Percentiles rank a stretch among this genome's conserved stretches.
Evolutionary conservation across 2,113 vertebrate genomes (phyloP).

Genomic region (Crotalus horridus): DNA sequence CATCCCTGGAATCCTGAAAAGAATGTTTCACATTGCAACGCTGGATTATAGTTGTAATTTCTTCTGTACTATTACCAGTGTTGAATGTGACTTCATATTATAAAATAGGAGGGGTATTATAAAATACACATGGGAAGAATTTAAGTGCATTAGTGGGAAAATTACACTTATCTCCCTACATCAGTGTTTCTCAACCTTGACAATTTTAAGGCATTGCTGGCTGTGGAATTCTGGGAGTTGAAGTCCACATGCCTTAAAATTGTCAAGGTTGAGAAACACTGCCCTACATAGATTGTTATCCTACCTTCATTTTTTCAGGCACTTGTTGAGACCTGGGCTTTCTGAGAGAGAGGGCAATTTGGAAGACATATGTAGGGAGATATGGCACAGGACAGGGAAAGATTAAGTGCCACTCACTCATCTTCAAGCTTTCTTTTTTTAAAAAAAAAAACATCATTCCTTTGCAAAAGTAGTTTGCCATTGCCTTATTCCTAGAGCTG

Average conservation of each 20-base stretch:
- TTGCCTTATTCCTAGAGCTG: not conserved
- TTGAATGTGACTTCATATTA: not conserved
- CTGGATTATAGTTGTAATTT: not conserved
- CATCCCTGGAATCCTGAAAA: not conserved
- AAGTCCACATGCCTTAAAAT: no score
- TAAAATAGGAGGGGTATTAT: not conserved
- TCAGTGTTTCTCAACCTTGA: no score
- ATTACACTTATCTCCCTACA: not conserved
- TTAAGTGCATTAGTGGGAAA: not conserved
- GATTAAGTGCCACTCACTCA: not conserved
- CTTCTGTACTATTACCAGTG: not conserved
- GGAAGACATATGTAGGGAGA: not conserved
- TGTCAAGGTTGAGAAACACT: no score
- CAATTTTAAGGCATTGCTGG: no score
- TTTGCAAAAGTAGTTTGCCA: not conserved
- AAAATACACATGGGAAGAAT: not conserved
- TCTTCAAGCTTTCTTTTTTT: not conserved
- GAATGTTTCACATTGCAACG: not conserved
- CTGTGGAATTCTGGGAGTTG: no score
- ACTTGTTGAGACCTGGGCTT: not conserved
- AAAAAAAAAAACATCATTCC: not conserved
- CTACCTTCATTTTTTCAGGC: not conserved
- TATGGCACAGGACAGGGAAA: not conserved
- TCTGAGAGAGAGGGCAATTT: not conserved
- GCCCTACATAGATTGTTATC: not conserved